A percentile compares a stretch with the other conserved stretches of the same genome.
These are phyloP conservation scores for Drosophila cracens DNA, from an alignment of 2,888 invertebrate genomes.

Conservation along the genomic window DNA sequence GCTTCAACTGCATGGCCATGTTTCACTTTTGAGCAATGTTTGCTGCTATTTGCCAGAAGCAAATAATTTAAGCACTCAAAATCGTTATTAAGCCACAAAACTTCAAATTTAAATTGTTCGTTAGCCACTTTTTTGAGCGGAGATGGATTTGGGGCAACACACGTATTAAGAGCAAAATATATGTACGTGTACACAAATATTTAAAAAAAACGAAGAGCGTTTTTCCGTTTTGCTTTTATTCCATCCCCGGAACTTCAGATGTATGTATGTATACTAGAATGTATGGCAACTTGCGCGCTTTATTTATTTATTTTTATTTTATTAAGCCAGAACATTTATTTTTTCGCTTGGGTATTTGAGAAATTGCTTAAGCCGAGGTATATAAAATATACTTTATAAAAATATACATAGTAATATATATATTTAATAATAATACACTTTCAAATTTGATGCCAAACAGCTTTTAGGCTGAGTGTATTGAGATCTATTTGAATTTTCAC, in stretches of 20 bases:
- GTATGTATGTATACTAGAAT: constrained; percentile 1
- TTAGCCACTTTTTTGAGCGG: constrained; percentile 14
- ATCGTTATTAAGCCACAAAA: constrained; percentile 17
- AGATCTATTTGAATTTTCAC: not conserved
- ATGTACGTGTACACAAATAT: constrained; percentile 49
- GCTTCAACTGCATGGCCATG: constrained; percentile 58
- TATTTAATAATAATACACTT: not conserved
- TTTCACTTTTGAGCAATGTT: not conserved
- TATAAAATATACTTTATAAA: not conserved
- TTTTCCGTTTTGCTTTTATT: constrained; percentile 16
- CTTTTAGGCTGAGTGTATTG: not conserved
- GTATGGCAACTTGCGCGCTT: constrained; percentile 1
- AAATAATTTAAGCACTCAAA: constrained; percentile 13
- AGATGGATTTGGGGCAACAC: constrained; percentile 29
- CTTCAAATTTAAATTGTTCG: constrained; percentile 14
- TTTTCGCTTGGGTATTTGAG: not conserved
- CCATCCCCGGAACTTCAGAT: constrained; percentile 19
- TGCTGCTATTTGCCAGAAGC: not conserved
- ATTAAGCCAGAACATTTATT: not conserved
- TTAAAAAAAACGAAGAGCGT: constrained; percentile 51
- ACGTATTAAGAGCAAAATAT: constrained; percentile 30
- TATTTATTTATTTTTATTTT: not conserved
- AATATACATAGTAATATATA: not conserved
- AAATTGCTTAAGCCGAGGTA: not conserved
- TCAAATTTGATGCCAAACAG: not conserved